Conservation (phyloP, 2,888 invertebrate species). For the Chirona hameri region DNA sequence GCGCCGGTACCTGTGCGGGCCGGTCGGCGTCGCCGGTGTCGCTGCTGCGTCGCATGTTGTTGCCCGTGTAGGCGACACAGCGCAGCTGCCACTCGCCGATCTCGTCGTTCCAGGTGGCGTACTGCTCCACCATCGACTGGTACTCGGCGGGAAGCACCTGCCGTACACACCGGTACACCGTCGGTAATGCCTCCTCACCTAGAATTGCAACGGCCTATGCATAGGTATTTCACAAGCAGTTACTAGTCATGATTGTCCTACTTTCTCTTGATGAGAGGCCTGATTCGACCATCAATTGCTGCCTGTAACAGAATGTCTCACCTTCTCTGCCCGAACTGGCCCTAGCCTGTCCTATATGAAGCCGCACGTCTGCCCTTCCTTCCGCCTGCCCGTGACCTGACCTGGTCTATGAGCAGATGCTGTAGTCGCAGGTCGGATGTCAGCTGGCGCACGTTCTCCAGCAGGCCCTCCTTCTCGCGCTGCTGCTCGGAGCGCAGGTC, state of each 20-base stretch:
- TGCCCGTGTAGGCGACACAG: slow-evolving; percentile 97
- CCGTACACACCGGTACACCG: no score
- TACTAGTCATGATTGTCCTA: no score
- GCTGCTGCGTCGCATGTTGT: slow-evolving; percentile 70
- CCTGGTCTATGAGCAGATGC: slow-evolving; percentile 83
- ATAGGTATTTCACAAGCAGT: no score
- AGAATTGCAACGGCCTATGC: no score
- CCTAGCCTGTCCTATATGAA: no score
- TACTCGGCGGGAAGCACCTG: slow-evolving; percentile 91
- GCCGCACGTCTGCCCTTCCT: no score
- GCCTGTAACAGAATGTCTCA: no score
- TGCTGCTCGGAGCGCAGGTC: slow-evolving; percentile 93
- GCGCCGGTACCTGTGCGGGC: not conserved
- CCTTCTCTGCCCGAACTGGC: no score
- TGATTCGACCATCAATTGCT: no score
- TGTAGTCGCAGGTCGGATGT: slow-evolving; percentile 86
- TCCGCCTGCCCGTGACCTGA: slow-evolving; percentile 57
- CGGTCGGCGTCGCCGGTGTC: not conserved
- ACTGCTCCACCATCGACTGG: slow-evolving; percentile 74
- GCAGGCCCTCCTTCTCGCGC: slow-evolving; percentile 90
- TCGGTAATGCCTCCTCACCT: no score
- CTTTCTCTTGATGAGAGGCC: no score
- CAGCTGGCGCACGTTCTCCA: slow-evolving; percentile 87
- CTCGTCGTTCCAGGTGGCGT: slow-evolving; percentile 96
- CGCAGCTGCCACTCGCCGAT: slow-evolving; percentile 97